Conservation (phyloP, 2,113 vertebrate species). For the Calonectris borealis region DNA sequence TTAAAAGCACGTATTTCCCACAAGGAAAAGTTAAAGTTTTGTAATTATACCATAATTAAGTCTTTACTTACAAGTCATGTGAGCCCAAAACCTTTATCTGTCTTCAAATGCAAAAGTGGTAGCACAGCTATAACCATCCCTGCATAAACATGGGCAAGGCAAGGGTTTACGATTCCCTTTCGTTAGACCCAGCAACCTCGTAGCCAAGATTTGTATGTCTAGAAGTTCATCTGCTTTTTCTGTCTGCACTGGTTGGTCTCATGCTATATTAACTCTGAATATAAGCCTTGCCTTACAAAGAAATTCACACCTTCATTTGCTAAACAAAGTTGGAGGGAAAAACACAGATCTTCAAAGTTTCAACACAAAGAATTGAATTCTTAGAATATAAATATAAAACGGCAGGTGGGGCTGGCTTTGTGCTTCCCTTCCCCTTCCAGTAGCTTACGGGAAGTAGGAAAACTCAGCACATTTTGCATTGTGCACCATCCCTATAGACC, state of each 20-base stretch:
- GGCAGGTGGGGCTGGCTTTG: neutral
- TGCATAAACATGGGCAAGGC: neutral
- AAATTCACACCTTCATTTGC: neutral
- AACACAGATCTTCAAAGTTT: neutral
- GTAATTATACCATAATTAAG: constrained; percentile 53
- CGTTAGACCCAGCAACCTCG: neutral
- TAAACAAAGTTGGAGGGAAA: neutral
- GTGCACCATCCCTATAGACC: neutral
- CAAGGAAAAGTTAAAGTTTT: constrained; percentile 39
- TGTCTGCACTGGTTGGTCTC: neutral
- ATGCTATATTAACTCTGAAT: neutral
- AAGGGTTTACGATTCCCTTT: neutral
- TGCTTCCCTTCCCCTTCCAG: neutral
- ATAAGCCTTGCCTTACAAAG: neutral
- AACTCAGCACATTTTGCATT: neutral
- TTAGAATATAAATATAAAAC: neutral
- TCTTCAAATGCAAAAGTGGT: neutral
- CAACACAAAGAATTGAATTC: neutral
- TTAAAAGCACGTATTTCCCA: constrained; percentile 6
- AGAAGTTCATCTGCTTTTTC: neutral
- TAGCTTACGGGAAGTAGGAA: neutral
- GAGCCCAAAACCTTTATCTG: neutral
- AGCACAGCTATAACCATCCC: neutral
- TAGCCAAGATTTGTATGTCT: neutral
- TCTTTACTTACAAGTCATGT: neutral